phyloP scores from a whole-genome alignment of 2,888 invertebrate genomes.

The Opisthograptis luteolata region DNA sequence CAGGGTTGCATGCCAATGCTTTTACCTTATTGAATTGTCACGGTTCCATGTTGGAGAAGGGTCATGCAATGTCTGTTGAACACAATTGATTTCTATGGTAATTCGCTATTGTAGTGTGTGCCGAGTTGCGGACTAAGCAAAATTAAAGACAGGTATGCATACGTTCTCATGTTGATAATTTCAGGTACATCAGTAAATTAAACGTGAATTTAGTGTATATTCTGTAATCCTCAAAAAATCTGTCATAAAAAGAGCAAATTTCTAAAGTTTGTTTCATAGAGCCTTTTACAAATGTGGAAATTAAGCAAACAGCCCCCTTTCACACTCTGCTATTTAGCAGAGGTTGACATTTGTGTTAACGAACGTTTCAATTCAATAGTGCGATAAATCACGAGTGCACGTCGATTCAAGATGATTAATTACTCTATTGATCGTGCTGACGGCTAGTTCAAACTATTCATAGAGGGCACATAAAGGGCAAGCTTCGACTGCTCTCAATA shows the following conservation, averaged over 20 bases:
- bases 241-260: too few relatives aligned
- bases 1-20: conserved; percentile 25
- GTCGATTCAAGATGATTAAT: conserved; percentile 70
- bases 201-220: too few relatives aligned
- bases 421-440: conserved; percentile 39
- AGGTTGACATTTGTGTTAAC: conserved; percentile 19
- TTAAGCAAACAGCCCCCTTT: conserved; percentile 13
- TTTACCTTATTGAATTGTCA: conserved; percentile 30
- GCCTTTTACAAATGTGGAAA: neutral
- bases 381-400: conserved; percentile 57
- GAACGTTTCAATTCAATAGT: conserved; percentile 31
- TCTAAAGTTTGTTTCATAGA: too few relatives aligned
- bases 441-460: conserved; percentile 33
- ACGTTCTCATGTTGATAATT: neutral
- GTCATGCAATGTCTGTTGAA: conserved; percentile 8
- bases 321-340: conserved; percentile 4
- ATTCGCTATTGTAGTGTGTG: neutral
- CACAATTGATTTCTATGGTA: conserved; percentile 9
- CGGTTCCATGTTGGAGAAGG: conserved; percentile 1
- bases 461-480: conserved; percentile 22
- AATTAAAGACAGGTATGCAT: neutral
- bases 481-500: conserved; percentile 15
- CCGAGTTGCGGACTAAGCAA: neutral
- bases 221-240: too few relatives aligned
- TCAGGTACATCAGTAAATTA: neutral